phyloP scores from a whole-genome alignment of 2,113 vertebrate genomes.

The Myrmecobius fasciatus region DNA sequence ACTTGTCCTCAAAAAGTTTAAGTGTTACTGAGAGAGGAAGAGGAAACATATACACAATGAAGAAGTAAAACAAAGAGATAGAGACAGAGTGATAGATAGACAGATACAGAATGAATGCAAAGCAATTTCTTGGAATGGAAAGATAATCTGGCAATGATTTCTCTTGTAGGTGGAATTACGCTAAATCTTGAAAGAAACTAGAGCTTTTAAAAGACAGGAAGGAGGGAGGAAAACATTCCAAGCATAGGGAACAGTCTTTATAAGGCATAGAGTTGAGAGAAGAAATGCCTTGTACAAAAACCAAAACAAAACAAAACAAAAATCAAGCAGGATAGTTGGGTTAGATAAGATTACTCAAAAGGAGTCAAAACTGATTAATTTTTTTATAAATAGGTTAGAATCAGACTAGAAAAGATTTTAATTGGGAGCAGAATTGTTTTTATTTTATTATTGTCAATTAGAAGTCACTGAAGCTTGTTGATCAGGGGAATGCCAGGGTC shows the following conservation, averaged over 20 bases:
- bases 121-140: background rate
- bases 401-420: background rate
- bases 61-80: too few relatives aligned
- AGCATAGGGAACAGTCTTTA: background rate
- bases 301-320: background rate
- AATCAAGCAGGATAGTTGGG: background rate
- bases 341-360: background rate
- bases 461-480: background rate
- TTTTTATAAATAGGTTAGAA: background rate
- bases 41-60: too few relatives aligned
- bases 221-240: background rate
- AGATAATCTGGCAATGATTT: background rate
- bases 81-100: too few relatives aligned
- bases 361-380: background rate
- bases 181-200: background rate
- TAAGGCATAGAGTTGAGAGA: background rate
- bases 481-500: background rate
- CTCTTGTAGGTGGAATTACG: background rate
- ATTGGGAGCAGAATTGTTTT: background rate
- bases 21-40: background rate
- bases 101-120: background rate
- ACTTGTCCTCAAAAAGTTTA: background rate
- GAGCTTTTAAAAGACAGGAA: background rate
- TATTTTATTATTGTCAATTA: background rate
- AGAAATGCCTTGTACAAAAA: background rate